A percentile compares a stretch with the other conserved stretches of the same genome.
Evolutionary conservation across 2,113 vertebrate species (phyloP).

Genomic region (Holacanthus passer): DNA sequence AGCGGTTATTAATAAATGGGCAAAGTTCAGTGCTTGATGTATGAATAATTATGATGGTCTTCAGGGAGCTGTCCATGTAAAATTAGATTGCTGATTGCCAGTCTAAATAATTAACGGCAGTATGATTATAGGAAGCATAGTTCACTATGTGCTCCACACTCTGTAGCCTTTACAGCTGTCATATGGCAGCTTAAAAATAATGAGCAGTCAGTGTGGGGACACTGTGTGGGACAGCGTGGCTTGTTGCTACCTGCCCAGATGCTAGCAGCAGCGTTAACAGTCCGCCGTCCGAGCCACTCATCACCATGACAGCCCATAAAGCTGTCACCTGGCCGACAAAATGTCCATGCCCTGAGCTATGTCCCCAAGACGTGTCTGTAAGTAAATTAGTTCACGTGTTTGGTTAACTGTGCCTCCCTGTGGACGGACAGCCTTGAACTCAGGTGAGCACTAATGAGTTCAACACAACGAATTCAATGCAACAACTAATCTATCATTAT

Average conservation of each 20-base stretch:
- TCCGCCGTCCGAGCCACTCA: conserved; percentile 59
- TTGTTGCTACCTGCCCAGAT: conserved; percentile 63
- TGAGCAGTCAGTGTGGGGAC: conserved; percentile 53
- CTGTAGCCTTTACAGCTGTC: conserved; percentile 59
- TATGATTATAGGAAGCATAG: conserved; percentile 58
- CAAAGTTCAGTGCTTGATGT: conserved; percentile 73
- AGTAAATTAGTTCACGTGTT: conserved; percentile 60
- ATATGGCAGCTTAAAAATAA: conserved; percentile 60
- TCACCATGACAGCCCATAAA: conserved; percentile 78
- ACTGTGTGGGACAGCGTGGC: conserved; percentile 60
- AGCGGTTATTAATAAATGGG: conserved; percentile 73
- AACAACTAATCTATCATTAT: no score
- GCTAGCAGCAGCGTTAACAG: conserved; percentile 51
- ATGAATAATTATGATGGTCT: conserved; percentile 72
- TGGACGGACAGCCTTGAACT: conserved; percentile 58
- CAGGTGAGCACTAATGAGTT: conserved; percentile 58
- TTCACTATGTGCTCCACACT: conserved; percentile 53
- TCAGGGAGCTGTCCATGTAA: conserved; percentile 70
- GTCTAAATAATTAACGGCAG: conserved; percentile 75
- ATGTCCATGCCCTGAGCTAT: conserved; percentile 63
- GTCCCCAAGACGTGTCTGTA: conserved; percentile 59
- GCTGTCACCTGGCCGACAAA: conserved; percentile 71
- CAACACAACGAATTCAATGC: no score
- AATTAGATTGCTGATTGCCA: conserved; percentile 72
- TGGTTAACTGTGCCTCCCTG: conserved; percentile 34